These are phyloP conservation scores for Theristicus caerulescens DNA, from an alignment of 2,113 vertebrate species.

Conservation along the genomic window DNA sequence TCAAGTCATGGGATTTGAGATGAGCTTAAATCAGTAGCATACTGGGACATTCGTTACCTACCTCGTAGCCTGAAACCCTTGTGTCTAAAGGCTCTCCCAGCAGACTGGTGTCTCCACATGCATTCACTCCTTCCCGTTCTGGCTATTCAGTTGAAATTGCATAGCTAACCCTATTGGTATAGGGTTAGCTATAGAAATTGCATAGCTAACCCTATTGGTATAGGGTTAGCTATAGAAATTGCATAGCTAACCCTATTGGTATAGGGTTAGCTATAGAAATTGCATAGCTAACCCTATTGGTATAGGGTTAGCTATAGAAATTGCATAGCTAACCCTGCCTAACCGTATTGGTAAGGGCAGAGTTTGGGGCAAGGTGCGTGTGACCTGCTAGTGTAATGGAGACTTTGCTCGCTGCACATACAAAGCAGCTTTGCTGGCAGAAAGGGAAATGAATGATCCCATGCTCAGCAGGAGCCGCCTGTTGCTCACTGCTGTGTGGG, in stretches of 20 bases:
- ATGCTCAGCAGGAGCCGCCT: conserved; percentile 6
- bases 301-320: too few species aligned
- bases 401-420: not conserved
- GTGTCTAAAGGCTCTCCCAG: not conserved
- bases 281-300: not conserved
- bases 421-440: conserved; percentile 17
- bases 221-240: too few species aligned
- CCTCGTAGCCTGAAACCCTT: not conserved
- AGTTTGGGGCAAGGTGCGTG: not conserved
- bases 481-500: not conserved
- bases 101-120: not conserved
- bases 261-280: too few species aligned
- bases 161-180: not conserved
- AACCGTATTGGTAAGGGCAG: not conserved
- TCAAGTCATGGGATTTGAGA: not conserved
- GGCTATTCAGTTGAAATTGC: not conserved
- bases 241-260: not conserved
- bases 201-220: not conserved
- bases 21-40: not conserved
- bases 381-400: not conserved
- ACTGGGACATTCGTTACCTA: not conserved
- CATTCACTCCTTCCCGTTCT: not conserved
- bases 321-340: not conserved
- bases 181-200: too few species aligned
- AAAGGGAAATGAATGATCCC: not conserved